Evolutionary conservation across 2,888 invertebrate genomes (phyloP).

Genomic region (Ophion slaviceki): DNA sequence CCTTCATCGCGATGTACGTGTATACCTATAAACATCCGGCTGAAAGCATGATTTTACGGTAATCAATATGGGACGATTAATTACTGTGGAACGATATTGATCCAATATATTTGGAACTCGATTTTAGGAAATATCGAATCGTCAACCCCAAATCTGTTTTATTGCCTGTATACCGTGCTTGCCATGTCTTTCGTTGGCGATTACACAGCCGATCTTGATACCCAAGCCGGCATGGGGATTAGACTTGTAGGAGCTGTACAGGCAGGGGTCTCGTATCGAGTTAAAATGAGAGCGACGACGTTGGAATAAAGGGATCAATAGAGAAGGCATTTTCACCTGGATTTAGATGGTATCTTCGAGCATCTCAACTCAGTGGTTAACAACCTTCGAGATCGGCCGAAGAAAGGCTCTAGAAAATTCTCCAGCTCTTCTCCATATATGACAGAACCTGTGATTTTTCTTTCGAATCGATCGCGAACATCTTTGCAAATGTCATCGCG

Average conservation of each 20-base stretch:
- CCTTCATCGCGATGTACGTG: slow-evolving; percentile 14
- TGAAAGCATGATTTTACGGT: too few relatives aligned
- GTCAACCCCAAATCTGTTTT: neutral
- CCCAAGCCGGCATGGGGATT: slow-evolving; percentile 8
- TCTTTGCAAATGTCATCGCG: too few relatives aligned
- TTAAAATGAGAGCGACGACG: slow-evolving; percentile 77
- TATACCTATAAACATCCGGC: neutral
- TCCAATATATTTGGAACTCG: too few relatives aligned
- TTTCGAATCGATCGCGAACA: too few relatives aligned
- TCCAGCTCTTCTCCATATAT: neutral
- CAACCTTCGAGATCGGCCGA: slow-evolving; percentile 66
- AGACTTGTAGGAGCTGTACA: slow-evolving; percentile 15
- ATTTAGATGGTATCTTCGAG: slow-evolving; percentile 79
- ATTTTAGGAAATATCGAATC: neutral
- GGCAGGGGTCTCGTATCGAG: slow-evolving; percentile 49
- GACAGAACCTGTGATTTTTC: neutral
- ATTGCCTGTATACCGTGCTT: neutral
- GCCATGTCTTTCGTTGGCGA: neutral
- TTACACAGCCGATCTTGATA: slow-evolving; percentile 32
- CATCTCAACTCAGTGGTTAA: slow-evolving; percentile 69
- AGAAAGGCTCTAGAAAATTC: neutral
- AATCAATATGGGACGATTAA: too few relatives aligned
- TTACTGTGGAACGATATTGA: too few relatives aligned
- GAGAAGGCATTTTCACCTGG: slow-evolving; percentile 77
- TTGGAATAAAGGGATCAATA: slow-evolving; percentile 79